These are phyloP conservation scores for Galaxea fascicularis DNA, from an alignment of 92 coral and sea anemone species.

Conservation along the genomic window DNA sequence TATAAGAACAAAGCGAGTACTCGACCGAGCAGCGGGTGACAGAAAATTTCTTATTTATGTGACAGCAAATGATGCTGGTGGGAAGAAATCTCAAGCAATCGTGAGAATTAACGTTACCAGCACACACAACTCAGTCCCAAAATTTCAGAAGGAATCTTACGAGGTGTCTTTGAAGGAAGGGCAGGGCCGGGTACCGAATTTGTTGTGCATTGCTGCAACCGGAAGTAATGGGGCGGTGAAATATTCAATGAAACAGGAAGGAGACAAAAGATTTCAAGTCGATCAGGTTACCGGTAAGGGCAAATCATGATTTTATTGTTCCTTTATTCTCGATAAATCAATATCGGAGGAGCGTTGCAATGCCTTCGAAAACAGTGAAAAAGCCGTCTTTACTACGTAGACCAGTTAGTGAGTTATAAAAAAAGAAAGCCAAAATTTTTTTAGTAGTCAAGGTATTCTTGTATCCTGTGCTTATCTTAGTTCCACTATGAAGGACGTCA, in stretches of 20 bases:
- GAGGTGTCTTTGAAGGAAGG: conserved; percentile 68
- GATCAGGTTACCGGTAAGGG: conserved; percentile 63
- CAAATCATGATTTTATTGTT: not conserved
- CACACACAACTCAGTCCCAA: conserved; percentile 49
- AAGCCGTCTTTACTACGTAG: too few species aligned
- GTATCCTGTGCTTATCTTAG: too few species aligned
- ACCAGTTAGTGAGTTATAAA: too few species aligned
- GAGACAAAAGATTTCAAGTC: conserved; percentile 60
- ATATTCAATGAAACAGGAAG: conserved; percentile 70
- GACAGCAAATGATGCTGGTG: conserved; percentile 46
- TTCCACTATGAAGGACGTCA: too few species aligned
- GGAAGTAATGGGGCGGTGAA: conserved; percentile 62
- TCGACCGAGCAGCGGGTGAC: conserved; percentile 51
- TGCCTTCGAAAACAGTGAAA: too few species aligned
- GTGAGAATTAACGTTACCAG: conserved; percentile 62
- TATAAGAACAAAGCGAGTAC: conserved; percentile 64
- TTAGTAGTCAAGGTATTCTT: too few species aligned
- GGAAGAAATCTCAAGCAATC: conserved; percentile 54
- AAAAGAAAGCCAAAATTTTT: too few species aligned
- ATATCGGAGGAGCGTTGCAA: not conserved
- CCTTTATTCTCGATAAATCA: not conserved
- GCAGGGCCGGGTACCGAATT: conserved; percentile 67
- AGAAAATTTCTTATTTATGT: conserved; percentile 59
- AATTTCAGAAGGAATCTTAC: conserved; percentile 51
- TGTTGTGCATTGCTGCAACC: conserved; percentile 86